Base-by-base conservation (phyloP, 1,140 invertebrate genomes). In the Rhyzopertha dominica region DNA sequence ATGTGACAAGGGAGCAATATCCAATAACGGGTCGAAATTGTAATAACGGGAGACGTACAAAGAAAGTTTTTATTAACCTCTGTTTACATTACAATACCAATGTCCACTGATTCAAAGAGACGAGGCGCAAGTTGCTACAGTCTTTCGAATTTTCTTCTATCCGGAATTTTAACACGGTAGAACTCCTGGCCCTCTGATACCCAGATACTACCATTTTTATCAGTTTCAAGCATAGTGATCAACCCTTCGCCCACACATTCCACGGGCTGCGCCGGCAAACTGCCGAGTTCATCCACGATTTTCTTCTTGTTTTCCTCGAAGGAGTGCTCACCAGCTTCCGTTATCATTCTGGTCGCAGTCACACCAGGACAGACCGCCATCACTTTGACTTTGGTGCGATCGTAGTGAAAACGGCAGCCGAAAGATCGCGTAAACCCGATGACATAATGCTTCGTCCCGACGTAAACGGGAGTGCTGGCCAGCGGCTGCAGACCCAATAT, bases 361-460 rank as follows among this genome's bases (percentile, higher is more conserved):
- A 39, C 18, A 13, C 47, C 44, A 12, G 52, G 52, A 41, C 52
- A 71, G 4, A 71, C 43, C 0, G 67, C 60, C 9, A 69, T 41
- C 9, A 71, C 57, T 43, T 64, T 62, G 2, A 71, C 67, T 2
- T 65, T 65, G 4, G 66, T 70, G 19, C 59, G 62, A 8, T 70
- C 48, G 18, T 64, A 19, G 47, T 57, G 41, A 4, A 45, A 51
- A 5, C 41, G 20, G 10, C 22, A 42, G 8, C 63, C 68, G 9
- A 70, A 63, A 9, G 73, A 70, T 43, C 70, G 62, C 3, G 70
- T 73, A 22, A 73, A 61, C 22, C 72, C 74, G 18, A 76, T 49
- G 5, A 74, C 65, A 1, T 68, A 69, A 51, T 73, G 68, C 49
- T 75, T 76, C 0, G 70, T 69, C 3, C 63, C 72, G 3, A 53